Conservation (phyloP, 1,140 invertebrate species). For the Drusus annulatus region DNA sequence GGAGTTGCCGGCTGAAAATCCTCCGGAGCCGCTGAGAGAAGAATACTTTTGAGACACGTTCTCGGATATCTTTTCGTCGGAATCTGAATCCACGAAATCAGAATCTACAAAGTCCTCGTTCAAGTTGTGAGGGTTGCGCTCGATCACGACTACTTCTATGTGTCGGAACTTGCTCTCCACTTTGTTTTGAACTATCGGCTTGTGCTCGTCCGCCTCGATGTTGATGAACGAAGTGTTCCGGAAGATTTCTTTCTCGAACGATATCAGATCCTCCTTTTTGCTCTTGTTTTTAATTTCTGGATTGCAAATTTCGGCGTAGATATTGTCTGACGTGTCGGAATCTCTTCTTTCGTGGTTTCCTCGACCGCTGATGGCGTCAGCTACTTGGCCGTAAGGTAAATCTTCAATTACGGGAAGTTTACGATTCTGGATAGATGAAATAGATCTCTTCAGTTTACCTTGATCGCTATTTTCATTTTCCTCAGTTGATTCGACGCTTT, state of each 20-base stretch:
- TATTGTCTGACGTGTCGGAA: constrained; percentile 73
- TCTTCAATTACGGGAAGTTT: constrained; percentile 71
- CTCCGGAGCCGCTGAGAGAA: constrained; percentile 51
- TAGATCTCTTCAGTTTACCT: constrained; percentile 67
- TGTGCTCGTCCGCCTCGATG: constrained; percentile 64
- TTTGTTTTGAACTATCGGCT: constrained; percentile 67
- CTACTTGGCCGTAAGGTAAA: constrained; percentile 70
- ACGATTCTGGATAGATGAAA: constrained; percentile 70
- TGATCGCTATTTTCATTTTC: constrained; percentile 37
- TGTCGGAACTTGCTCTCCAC: constrained; percentile 69
- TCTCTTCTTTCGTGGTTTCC: constrained; percentile 66
- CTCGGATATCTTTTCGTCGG: constrained; percentile 55
- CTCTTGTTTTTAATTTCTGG: constrained; percentile 56
- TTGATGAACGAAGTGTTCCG: constrained; percentile 61
- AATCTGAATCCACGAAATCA: constrained; percentile 53
- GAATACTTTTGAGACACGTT: constrained; percentile 54
- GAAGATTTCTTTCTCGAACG: constrained; percentile 28
- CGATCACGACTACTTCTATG: constrained; percentile 71
- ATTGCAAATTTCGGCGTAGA: constrained; percentile 75
- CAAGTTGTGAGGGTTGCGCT: constrained; percentile 66
- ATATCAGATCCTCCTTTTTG: constrained; percentile 58
- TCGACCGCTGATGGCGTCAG: constrained; percentile 64
- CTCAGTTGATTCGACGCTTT: constrained; percentile 14
- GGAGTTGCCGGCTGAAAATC: constrained; percentile 54
- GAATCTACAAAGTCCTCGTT: constrained; percentile 50